A percentile compares a stretch with the other conserved stretches of the same genome.
Conservation (phyloP, 2,888 invertebrate genomes). For the Meliscaeva auricollis region DNA sequence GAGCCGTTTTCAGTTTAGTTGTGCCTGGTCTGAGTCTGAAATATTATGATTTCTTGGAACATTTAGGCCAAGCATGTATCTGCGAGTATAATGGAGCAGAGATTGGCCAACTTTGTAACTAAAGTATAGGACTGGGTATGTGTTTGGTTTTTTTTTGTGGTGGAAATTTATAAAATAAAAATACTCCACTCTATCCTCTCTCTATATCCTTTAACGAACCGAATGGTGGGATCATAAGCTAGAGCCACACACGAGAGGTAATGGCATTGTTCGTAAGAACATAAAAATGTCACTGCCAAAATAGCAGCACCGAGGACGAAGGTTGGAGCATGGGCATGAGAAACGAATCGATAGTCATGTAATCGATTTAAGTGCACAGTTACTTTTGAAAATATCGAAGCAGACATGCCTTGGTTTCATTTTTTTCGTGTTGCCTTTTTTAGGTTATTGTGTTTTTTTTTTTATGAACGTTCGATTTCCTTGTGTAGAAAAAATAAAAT, state of each 20-base stretch:
- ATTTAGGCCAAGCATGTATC: conserved; percentile 26
- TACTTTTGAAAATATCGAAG: conserved; percentile 57
- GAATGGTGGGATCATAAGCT: conserved; percentile 31
- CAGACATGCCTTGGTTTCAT: conserved; percentile 30
- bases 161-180: conserved; percentile 23
- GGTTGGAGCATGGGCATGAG: neutral
- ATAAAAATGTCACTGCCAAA: conserved; percentile 65
- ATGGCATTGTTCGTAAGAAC: conserved; percentile 64
- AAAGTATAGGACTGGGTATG: too few relatives aligned
- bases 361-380: conserved; percentile 74
- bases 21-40: conserved; percentile 6
- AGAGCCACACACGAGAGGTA: conserved; percentile 36
- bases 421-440: conserved; percentile 6
- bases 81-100: conserved; percentile 9
- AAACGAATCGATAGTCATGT: conserved; percentile 69
- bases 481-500: neutral
- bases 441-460: conserved; percentile 1
- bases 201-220: conserved; percentile 21
- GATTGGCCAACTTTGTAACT: conserved; percentile 12
- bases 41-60: conserved; percentile 36
- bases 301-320: conserved; percentile 1
- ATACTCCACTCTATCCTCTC: conserved; percentile 2
- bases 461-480: conserved; percentile 27
- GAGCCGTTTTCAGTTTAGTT: conserved; percentile 12
- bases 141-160: neutral